Evolutionary conservation across 2,113 vertebrate species (phyloP), one percentile per base, ranked within the genome.

Genomic region (Setophaga kirtlandii): DNA sequence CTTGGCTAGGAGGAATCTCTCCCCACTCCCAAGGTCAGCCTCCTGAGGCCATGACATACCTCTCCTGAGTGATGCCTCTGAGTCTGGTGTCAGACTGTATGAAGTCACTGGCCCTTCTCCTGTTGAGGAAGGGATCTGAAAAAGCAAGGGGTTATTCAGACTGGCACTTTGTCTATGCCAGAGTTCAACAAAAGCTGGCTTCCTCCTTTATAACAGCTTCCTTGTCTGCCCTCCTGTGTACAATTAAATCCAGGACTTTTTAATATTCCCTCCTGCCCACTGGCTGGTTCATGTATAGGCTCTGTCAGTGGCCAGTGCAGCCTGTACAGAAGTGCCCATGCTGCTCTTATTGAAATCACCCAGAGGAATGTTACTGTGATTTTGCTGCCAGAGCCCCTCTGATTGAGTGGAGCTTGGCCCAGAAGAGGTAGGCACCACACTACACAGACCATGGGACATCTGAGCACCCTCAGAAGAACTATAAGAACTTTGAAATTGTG

Each of bases 51-150:
- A 46, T 31, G 73, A 88, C 97, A 9, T 90, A 98, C 98, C 98
- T 98, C 71, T 98, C 98, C 28, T 94, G 97, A 89, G 84, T 39
- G 52, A 96, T 64, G 15, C 22, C 75, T 56, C 76, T 95, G 88
- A 96, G 93, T 95, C 96, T 97, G 0, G 53, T 20, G 15, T 96
- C 97, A 15, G 90, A 59, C 39, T 92, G 96, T 8, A 98, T 98
- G 81, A 98, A 98, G 87, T 81, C 95, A 53, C 96, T 97, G 59
- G 98, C 98, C 20, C 97, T 91, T 89, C 95, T 95, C 89, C 98
- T 97, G 94, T 95, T 98, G 77, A 97, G 41, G 91, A 98, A 98
- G 62, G 98, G 98, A 91, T 70, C 98, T 98, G 94, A 39, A 64
- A 97, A 97, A 52, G 63, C 85, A 94, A 94, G 15, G 3, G 1